Evolutionary conservation across 2,888 invertebrate species (phyloP), one percentile per base, ranked within the genome.

Genomic region (Anorthoa munda): DNA sequence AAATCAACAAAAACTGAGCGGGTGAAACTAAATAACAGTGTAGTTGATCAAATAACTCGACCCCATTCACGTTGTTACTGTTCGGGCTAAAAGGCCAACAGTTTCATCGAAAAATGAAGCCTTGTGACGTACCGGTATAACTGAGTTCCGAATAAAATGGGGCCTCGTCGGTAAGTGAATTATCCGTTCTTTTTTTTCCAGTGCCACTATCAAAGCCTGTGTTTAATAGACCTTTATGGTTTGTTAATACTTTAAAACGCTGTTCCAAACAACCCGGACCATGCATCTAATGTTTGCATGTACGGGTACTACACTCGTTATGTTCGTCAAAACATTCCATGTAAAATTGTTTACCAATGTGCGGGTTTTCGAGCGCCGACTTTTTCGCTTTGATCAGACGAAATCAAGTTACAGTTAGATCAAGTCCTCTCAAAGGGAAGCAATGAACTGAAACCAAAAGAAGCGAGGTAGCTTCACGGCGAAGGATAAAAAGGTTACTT

Each of bases 1-100:
- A 84, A 86, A 88, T 85, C 81, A 89, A 87, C 86, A 88, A 87
- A 87, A 88, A 88, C 83, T 78, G 82, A 71, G 66, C 73, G 75
- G 76, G 79, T 76, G 63, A 82, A 79, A 87, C 86, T 88, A 84
- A 89, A 87, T 87, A 89, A 86, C 86, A 80, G 76, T 78, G 71
- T 82, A 83, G 83, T 86, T 88, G 80, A 86, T 86, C 87, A 88
- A 88, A 91, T 87, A 89, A 85, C 84, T 81, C 84, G 63, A 72
- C 53, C 66, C 79, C 85, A 85, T 86, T 88, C 82, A 77, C 80
- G 77, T 81, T 76, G 83, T 79, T 83, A 82, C 72, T 53, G 64
- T 83, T 75, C 76, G 86, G 77, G 79, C 82, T 88, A 81, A 85
- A 87, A 88, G 79, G 81, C 78, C 65, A 81, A 85, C 88, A 83